These are phyloP conservation scores for Momotus momota DNA, from an alignment of 2,797 vertebrate species.

Conservation along the genomic window DNA sequence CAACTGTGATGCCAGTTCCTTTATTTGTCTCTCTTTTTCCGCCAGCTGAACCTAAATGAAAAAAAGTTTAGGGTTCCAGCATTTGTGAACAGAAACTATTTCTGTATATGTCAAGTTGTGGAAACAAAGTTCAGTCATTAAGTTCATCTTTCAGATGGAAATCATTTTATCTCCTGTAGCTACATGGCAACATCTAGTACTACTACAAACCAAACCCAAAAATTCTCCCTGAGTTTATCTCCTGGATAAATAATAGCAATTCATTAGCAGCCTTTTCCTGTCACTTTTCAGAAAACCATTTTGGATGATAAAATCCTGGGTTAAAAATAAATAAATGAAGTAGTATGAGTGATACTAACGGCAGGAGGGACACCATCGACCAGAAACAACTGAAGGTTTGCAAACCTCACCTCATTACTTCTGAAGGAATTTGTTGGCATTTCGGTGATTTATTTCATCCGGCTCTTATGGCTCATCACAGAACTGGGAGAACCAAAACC, in stretches of 20 bases:
- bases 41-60: conserved; percentile 88
- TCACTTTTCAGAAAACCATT: not conserved
- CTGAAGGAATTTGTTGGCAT: not conserved
- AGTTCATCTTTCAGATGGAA: not conserved
- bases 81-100: not conserved
- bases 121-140: not conserved
- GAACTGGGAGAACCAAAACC: not conserved
- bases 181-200: not conserved
- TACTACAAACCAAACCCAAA: not conserved
- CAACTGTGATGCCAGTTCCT: conserved; percentile 87
- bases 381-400: not conserved
- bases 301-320: not conserved
- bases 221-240: not conserved
- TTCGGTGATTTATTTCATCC: not conserved
- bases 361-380: not conserved
- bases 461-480: not conserved
- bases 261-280: not conserved
- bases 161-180: not conserved
- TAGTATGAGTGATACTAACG: not conserved
- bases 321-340: not conserved
- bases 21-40: conserved; percentile 92
- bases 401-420: not conserved
- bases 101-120: not conserved
- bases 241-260: not conserved
- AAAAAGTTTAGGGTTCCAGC: not conserved